A percentile compares a stretch with the other conserved stretches of the same genome.
Conservation (phyloP, 2,113 vertebrate genomes). For the Gnathonemus longibarbis region DNA sequence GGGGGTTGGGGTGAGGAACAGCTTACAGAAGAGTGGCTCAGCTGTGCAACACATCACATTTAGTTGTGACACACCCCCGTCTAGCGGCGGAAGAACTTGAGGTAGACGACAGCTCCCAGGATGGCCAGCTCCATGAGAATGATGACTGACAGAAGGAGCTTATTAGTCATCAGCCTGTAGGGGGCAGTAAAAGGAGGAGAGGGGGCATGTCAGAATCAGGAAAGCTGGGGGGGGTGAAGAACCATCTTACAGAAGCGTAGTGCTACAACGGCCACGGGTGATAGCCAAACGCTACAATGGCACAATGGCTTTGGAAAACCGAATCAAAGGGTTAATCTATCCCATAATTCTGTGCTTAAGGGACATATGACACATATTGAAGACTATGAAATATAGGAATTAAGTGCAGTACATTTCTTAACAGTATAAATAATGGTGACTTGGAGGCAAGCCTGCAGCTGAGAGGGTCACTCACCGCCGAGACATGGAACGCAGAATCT, state of each 20-base stretch:
- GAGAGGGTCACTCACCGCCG: conserved; percentile 65
- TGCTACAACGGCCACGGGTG: neutral
- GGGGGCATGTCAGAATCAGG: neutral
- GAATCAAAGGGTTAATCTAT: neutral
- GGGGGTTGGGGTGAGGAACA: neutral
- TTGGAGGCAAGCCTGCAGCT: neutral
- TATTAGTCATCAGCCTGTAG: conserved; percentile 82
- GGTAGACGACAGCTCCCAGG: conserved; percentile 81
- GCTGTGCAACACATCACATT: neutral
- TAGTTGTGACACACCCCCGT: no score
- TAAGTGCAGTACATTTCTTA: neutral
- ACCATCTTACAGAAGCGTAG: neutral
- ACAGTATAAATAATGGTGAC: neutral
- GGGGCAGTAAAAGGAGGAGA: neutral
- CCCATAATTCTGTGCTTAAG: neutral
- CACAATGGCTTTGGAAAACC: neutral
- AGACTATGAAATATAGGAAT: neutral
- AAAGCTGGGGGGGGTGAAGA: neutral
- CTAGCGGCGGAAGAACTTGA: conserved; percentile 78
- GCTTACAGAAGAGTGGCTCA: neutral
- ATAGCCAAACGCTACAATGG: neutral
- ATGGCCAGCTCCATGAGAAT: conserved; percentile 86
- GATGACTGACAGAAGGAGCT: conserved; percentile 78
- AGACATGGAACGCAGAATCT: conserved; percentile 85
- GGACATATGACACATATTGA: neutral